Conservation (phyloP, 2,888 invertebrate genomes). For the Anorthoa munda region DNA sequence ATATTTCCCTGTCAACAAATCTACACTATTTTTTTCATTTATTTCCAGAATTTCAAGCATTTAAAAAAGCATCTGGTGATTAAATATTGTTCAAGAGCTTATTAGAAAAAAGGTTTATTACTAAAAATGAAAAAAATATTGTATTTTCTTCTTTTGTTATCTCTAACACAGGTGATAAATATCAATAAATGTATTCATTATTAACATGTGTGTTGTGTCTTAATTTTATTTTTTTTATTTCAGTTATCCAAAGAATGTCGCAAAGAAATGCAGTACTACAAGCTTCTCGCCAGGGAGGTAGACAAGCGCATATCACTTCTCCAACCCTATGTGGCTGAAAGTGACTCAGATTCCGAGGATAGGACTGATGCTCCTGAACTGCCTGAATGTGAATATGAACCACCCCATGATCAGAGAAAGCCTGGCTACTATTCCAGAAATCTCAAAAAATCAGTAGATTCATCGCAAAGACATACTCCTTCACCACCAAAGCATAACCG, state of each 20-base stretch:
- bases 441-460: conserved; percentile 55
- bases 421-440: conserved; percentile 57
- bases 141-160: conserved; percentile 32
- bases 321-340: conserved; percentile 79
- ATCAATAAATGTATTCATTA: conserved; percentile 16
- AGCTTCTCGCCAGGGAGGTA: conserved; percentile 92
- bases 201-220: background rate
- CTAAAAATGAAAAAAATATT: conserved; percentile 62
- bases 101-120: conserved; percentile 39
- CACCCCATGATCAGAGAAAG: conserved; percentile 64
- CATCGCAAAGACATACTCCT: conserved; percentile 39
- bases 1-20: background rate
- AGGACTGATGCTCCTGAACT: conserved; percentile 81
- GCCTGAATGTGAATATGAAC: conserved; percentile 77
- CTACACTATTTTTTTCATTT: conserved; percentile 62
- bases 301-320: conserved; percentile 91
- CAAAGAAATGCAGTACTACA: conserved; percentile 93
- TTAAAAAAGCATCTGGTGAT: conserved; percentile 54
- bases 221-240: conserved; percentile 66
- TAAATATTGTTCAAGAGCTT: conserved; percentile 52
- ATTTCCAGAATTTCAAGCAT: conserved; percentile 62
- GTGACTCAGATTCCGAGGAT: conserved; percentile 78
- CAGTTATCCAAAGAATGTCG: conserved; percentile 92
- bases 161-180: conserved; percentile 41
- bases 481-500: conserved; percentile 28